Evolutionary conservation across 2,888 invertebrate genomes (phyloP).

Genomic region (Tribolium freemani): DNA sequence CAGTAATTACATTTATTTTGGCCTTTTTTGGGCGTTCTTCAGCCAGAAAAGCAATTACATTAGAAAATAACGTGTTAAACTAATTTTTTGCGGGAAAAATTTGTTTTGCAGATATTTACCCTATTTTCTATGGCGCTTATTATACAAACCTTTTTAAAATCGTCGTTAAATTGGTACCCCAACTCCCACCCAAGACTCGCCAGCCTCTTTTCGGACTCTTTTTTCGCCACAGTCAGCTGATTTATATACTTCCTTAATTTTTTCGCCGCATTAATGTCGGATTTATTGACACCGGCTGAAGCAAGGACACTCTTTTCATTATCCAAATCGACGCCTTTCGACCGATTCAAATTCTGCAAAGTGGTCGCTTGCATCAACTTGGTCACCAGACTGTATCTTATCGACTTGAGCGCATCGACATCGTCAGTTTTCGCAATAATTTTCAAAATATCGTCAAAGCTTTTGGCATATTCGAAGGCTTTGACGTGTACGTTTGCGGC

Average conservation of each 20-base stretch:
- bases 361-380: constrained; percentile 96
- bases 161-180: constrained; percentile 66
- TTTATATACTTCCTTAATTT: constrained; percentile 88
- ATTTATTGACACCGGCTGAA: constrained; percentile 76
- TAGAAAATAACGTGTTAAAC: too few relatives aligned
- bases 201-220: constrained; percentile 84
- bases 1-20: too few relatives aligned
- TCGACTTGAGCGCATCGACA: constrained; percentile 85
- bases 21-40: too few relatives aligned
- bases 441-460: constrained; percentile 90
- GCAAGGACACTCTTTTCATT: constrained; percentile 70
- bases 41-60: too few relatives aligned
- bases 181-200: constrained; percentile 84
- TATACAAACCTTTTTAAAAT: constrained; percentile 55
- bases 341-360: constrained; percentile 88
- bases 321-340: constrained; percentile 83
- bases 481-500: constrained; percentile 83
- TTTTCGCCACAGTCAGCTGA: constrained; percentile 85
- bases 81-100: too few relatives aligned
- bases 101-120: too few relatives aligned
- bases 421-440: constrained; percentile 86
- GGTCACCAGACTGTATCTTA: constrained; percentile 85
- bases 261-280: constrained; percentile 84
- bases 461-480: constrained; percentile 89
- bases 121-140: too few relatives aligned